phyloP scores from a whole-genome alignment of 2,113 vertebrate genomes.

The Cyprinodon brontotheroides region DNA sequence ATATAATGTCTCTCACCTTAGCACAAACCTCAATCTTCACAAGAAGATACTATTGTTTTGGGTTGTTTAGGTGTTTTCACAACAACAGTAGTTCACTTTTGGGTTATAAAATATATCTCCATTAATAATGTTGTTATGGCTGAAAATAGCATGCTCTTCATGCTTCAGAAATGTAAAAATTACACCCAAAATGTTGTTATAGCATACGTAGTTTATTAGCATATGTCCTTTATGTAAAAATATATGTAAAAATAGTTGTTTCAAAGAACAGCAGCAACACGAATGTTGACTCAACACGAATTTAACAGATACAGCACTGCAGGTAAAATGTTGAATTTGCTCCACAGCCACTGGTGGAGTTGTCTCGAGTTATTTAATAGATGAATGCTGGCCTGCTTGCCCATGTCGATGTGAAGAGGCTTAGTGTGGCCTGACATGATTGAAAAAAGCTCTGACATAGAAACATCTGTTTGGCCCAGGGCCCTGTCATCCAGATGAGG shows the following conservation, averaged over 20 bases:
- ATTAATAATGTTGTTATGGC: too few species aligned
- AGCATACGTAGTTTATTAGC: too few species aligned
- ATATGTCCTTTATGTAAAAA: too few species aligned
- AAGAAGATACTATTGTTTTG: neutral
- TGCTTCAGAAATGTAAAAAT: too few species aligned
- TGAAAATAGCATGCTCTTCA: too few species aligned
- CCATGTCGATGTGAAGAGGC: conserved; percentile 36
- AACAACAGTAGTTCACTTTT: too few species aligned
- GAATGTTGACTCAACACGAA: neutral
- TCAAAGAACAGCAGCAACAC: too few species aligned
- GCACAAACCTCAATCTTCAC: neutral
- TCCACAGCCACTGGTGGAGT: conserved; percentile 25
- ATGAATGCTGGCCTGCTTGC: conserved; percentile 32
- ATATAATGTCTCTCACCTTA: neutral
- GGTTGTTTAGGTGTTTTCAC: neutral
- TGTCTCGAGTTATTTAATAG: conserved; percentile 55
- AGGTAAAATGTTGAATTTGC: conserved; percentile 41
- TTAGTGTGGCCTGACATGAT: conserved; percentile 55
- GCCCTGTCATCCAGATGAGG: conserved; percentile 60
- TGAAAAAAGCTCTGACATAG: conserved; percentile 53
- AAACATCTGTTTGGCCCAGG: conserved; percentile 69
- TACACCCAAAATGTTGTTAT: too few species aligned
- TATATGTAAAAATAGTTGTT: too few species aligned
- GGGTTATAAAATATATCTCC: too few species aligned
- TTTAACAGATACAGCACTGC: conserved; percentile 28